Percentiles rank a stretch among this genome's conserved stretches.
Conservation (phyloP, 1,140 invertebrate species). For the Doryteuthis pealeii region DNA sequence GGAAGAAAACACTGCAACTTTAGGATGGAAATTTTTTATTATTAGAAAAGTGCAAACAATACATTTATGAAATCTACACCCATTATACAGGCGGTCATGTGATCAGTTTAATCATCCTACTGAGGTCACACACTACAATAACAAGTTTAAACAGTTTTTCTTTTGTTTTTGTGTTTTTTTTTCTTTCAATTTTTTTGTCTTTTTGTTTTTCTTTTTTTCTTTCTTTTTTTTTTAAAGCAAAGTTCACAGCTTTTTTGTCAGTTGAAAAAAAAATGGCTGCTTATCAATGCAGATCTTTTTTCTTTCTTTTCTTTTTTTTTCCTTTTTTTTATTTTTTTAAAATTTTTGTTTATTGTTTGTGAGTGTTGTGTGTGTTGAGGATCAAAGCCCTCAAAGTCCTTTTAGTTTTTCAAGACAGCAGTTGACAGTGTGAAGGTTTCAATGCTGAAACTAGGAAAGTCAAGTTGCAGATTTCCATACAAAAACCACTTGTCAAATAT, state of each 20-base stretch:
- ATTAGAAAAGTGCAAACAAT: neutral
- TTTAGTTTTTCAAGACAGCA: slow-evolving; percentile 16
- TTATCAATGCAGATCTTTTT: too few species aligned
- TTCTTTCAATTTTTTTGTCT: slow-evolving; percentile 1
- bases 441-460: too few species aligned
- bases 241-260: too few species aligned
- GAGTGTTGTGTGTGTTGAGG: too few species aligned
- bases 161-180: neutral
- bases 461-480: too few species aligned
- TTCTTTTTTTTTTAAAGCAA: slow-evolving; percentile 7
- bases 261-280: too few species aligned
- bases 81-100: neutral
- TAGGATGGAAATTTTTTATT: neutral
- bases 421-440: too few species aligned
- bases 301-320: too few species aligned
- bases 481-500: neutral
- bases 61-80: slow-evolving; percentile 1
- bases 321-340: too few species aligned
- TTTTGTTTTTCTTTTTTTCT: slow-evolving; percentile 31
- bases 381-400: neutral
- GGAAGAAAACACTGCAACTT: slow-evolving; percentile 1
- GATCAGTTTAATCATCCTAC: slow-evolving; percentile 7
- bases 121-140: neutral
- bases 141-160: neutral
- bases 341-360: too few species aligned